Evolutionary conservation across 1,140 invertebrate genomes (phyloP).

Genomic region (Caerostris darwini): DNA sequence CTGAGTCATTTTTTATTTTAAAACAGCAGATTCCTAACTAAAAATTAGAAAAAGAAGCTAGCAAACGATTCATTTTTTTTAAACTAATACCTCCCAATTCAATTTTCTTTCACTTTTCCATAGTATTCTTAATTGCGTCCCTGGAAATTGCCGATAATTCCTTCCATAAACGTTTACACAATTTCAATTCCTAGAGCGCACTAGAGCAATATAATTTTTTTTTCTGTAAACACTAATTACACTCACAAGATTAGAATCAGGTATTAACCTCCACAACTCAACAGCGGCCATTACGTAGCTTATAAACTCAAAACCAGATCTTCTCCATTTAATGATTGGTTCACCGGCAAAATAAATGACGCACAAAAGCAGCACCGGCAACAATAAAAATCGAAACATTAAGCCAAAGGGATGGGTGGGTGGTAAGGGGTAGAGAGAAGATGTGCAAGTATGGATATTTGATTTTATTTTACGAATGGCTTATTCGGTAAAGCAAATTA

Average conservation of each 20-base stretch:
- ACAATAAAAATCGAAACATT: slow-evolving; percentile 35
- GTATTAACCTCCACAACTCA: background rate
- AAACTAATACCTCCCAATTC: background rate
- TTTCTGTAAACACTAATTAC: background rate
- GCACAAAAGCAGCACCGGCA: background rate
- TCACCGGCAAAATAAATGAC: background rate
- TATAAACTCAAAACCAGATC: background rate
- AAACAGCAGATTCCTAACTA: no score
- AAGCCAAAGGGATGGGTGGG: background rate
- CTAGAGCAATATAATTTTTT: background rate
- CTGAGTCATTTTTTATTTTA: no score
- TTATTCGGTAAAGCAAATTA: slow-evolving; percentile 4
- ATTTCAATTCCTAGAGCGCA: background rate
- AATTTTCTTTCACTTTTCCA: background rate
- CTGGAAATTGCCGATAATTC: background rate
- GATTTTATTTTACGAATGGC: slow-evolving; percentile 65
- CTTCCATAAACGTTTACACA: background rate
- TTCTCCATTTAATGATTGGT: slow-evolving; percentile 10
- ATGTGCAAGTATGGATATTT: slow-evolving; percentile 51
- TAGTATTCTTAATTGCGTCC: background rate
- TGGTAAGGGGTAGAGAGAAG: background rate
- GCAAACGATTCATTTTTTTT: background rate
- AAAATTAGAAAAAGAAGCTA: no score
- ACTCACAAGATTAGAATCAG: slow-evolving; percentile 18
- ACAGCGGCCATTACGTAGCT: background rate